These are phyloP conservation scores for Mystacides longicornis DNA, from an alignment of 2,888 invertebrate genomes.

Conservation along the genomic window DNA sequence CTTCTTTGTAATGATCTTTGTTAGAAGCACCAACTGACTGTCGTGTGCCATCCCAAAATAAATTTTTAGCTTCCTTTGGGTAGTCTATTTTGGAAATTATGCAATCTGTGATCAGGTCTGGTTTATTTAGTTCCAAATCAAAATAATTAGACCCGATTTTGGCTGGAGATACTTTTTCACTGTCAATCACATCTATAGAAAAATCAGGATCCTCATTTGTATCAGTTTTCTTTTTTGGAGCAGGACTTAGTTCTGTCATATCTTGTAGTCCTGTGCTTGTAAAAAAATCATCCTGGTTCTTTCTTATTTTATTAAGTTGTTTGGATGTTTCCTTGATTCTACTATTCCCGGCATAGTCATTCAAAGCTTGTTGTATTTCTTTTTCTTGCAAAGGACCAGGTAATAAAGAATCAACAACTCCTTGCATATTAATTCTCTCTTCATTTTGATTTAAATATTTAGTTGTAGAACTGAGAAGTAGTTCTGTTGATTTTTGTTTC, in stretches of 20 bases:
- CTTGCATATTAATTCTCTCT: not conserved
- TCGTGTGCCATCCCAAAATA: constrained; percentile 21
- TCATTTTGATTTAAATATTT: constrained; percentile 3
- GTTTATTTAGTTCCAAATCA: constrained; percentile 17
- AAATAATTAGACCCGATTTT: constrained; percentile 21
- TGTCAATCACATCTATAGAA: not conserved
- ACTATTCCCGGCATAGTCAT: constrained; percentile 5
- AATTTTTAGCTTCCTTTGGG: constrained; percentile 4
- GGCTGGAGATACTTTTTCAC: constrained; percentile 1
- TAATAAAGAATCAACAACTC: constrained; percentile 11
- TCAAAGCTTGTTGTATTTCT: constrained; percentile 15
- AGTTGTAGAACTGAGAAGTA: constrained; percentile 9
- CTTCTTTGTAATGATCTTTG: constrained; percentile 9
- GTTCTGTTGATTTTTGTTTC: constrained; percentile 21
- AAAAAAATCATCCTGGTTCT: constrained; percentile 18
- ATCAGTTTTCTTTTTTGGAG: too few relatives aligned
- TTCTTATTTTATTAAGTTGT: constrained; percentile 9
- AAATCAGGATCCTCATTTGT: too few relatives aligned
- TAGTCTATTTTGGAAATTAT: constrained; percentile 13
- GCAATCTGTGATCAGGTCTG: constrained; percentile 1
- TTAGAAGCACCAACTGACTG: not conserved
- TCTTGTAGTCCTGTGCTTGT: too few relatives aligned
- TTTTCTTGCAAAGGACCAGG: constrained; percentile 15
- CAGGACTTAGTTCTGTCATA: too few relatives aligned
- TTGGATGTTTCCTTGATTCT: constrained; percentile 11